Conservation (phyloP, 2,888 invertebrate genomes). For the Caenorhabditis drosophilae region DNA sequence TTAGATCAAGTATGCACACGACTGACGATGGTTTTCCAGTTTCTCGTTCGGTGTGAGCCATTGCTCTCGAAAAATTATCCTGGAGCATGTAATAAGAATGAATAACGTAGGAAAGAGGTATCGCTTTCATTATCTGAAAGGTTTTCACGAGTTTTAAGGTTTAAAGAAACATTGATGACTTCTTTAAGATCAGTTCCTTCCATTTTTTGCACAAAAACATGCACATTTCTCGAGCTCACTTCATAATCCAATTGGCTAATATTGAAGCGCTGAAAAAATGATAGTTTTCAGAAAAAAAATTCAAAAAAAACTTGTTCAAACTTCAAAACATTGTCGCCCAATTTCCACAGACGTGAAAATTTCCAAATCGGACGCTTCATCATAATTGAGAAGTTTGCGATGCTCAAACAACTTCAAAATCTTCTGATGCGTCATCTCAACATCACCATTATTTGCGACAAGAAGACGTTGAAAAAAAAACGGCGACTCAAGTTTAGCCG, state of each 20-base stretch:
- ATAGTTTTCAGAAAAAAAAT: neutral
- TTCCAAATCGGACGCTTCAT: conserved; percentile 43
- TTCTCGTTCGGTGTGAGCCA: conserved; percentile 54
- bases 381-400: conserved; percentile 44
- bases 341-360: conserved; percentile 43
- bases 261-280: conserved; percentile 54
- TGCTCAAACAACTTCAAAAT: conserved; percentile 28
- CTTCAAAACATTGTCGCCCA: conserved; percentile 55
- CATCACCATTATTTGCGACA: conserved; percentile 54
- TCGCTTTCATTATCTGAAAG: conserved; percentile 57
- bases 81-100: conserved; percentile 64
- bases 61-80: conserved; percentile 58
- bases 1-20: conserved; percentile 60
- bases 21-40: conserved; percentile 60
- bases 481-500: conserved; percentile 41
- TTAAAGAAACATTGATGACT: conserved; percentile 16
- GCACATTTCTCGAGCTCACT: conserved; percentile 55
- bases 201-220: conserved; percentile 65
- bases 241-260: conserved; percentile 54
- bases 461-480: conserved; percentile 59
- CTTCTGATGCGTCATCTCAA: conserved; percentile 26
- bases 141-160: neutral
- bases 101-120: conserved; percentile 61
- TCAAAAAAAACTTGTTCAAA: neutral
- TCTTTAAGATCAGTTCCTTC: conserved; percentile 61